Conservation (phyloP, 2,888 invertebrate genomes). For the Danaus chrysippus region DNA sequence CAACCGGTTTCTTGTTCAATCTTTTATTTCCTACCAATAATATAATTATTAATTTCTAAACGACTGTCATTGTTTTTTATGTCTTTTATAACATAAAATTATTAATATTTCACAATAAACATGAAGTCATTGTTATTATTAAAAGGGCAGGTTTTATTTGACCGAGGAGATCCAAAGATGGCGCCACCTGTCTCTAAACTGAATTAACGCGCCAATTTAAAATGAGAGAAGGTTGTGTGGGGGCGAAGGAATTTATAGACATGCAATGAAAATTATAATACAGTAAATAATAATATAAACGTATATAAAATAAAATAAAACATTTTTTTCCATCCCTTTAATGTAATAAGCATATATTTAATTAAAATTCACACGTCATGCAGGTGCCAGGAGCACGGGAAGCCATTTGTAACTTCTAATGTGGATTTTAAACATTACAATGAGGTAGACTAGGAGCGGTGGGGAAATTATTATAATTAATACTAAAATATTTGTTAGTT, state of each 20-base stretch:
- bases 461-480: too few species aligned
- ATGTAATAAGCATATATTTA: slow-evolving; percentile 1
- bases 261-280: background rate
- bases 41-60: background rate
- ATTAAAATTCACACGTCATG: slow-evolving; percentile 15
- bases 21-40: too few species aligned
- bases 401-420: slow-evolving; percentile 26
- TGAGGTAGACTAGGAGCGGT: background rate
- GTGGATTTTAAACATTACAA: slow-evolving; percentile 18
- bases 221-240: too few species aligned
- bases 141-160: background rate
- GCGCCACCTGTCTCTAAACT: slow-evolving; percentile 45
- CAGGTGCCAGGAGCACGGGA: slow-evolving; percentile 27
- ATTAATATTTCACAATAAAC: background rate
- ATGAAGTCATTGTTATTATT: background rate
- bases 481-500: too few species aligned
- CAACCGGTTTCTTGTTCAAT: too few species aligned
- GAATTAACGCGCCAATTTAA: background rate
- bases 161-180: slow-evolving; percentile 45
- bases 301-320: slow-evolving; percentile 5
- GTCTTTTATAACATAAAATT: background rate
- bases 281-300: background rate
- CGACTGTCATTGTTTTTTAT: too few species aligned
- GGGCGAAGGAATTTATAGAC: too few species aligned
- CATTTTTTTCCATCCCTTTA: slow-evolving; percentile 12